Base-by-base conservation (phyloP, 2,888 invertebrate species). In the Brassicogethes aeneus region DNA sequence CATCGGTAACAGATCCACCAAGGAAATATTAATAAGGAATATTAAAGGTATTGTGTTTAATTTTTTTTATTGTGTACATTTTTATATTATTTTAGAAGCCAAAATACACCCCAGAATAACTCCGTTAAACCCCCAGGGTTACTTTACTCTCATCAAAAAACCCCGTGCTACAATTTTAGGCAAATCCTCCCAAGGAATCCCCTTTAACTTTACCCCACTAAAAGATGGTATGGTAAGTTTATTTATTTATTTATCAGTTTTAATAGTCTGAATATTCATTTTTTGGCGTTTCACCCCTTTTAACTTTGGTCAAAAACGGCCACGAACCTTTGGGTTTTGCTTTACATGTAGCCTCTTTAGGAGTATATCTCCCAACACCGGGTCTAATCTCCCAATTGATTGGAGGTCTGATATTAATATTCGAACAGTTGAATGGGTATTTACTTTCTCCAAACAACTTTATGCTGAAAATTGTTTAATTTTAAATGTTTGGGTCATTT, bases 1-100 rank as follows among this genome's bases (percentile, higher is more conserved):
- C 7, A 37, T 54, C 13, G 56, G 55, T 23, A 10, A 23, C 10
- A 23, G 10, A 23, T 23, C 23, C 10, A 23, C 23, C 10, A 23
- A 5, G 23, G 23, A 7, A 5, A 23, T 23, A 5, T 10, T 7
- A 10, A 23, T 23, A 10, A 5, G 5, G 5, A 23, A 23, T 10
- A 23, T 23, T 10, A 5, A 23, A 23, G 23, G 23, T 23, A 5
- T 23, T 23, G 10, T 10, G 10, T 23, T 7, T 23, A 7, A 23
- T 7, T 7, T 23, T 23, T 23, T 5, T 23, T 23, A 23, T 23
- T 23, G n/a, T n/a, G n/a, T n/a, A n/a, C n/a, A n/a, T n/a, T n/a
- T n/a, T n/a, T n/a, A n/a, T n/a, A n/a, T n/a, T n/a, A n/a, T n/a
- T n/a, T n/a, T n/a, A n/a, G n/a, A n/a, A n/a, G n/a, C n/a, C n/a